Evolutionary conservation across 2,888 invertebrate species (phyloP), one percentile per base, ranked within the genome.

Genomic region (Rhabditophanes sp.): DNA sequence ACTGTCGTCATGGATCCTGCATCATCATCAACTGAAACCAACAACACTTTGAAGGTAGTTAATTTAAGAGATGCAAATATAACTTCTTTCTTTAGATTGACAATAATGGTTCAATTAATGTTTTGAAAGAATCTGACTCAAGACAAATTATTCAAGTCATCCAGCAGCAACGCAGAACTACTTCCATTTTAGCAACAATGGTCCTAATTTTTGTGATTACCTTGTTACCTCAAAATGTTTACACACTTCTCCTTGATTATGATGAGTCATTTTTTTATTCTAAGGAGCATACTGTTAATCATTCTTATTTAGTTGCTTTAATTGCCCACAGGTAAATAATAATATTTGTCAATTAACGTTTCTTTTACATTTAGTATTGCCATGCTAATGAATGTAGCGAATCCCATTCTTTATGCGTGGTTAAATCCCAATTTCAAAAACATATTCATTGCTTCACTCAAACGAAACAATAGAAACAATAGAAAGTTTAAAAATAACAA

Each of bases 281-380:
- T 30, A 9, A 26, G 26, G 30, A 30, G 8, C 12, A 20, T 22
- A 8, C 21, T n/a, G 30, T 22, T n/a, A 49, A 57, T 39, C 50
- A 54, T 35, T 56, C 51, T 5, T 58, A 58, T 21, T 37, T 58
- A 17, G 44, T 51, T 2, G 54, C 58, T 17, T 45, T 49, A 48
- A 47, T 53, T 19, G 50, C 51, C 4, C 58, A 58, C 43, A 48
- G 56, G 56, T 56, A 28, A 45, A 46, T 41, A 23, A n/a, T n/a
- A n/a, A n/a, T n/a, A n/a, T n/a, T n/a, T n/a, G n/a, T n/a, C n/a
- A n/a, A n/a, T 16, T 2, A 16, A 12, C 16, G 3, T 25, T n/a
- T n/a, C n/a, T n/a, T n/a, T n/a, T n/a, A n/a, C n/a, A n/a, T n/a
- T 44, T 24, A 50, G 50, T 24, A 30, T 48, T 30, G 51, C 48